phyloP scores from a whole-genome alignment of 1,140 invertebrate species.

The Drosophila bipectinata region DNA sequence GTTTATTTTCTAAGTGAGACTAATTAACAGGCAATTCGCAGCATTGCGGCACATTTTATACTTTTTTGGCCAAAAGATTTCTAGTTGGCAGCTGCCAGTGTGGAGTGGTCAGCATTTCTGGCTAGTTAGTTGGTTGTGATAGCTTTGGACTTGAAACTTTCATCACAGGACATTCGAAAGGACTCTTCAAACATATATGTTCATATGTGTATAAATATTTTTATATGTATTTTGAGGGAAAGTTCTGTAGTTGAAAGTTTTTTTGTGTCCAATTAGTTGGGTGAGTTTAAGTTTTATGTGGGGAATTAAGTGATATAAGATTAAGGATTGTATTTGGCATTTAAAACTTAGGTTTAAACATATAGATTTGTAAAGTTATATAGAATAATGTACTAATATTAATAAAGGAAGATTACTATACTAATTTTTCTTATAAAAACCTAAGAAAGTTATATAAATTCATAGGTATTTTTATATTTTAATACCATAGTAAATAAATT shows the following conservation, averaged over 20 bases:
- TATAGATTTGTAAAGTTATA: too few relatives aligned
- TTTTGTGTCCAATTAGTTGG: slow-evolving; percentile 35
- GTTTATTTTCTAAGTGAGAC: slow-evolving; percentile 84
- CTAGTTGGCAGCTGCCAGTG: not conserved
- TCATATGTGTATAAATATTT: not conserved
- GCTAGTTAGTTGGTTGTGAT: slow-evolving; percentile 67
- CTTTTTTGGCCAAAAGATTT: slow-evolving; percentile 32
- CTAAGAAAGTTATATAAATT: too few relatives aligned
- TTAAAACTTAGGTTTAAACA: too few relatives aligned
- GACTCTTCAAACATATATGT: slow-evolving; percentile 10
- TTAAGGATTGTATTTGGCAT: not conserved
- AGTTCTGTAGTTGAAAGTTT: slow-evolving; percentile 18
- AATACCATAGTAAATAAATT: not conserved
- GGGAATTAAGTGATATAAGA: slow-evolving; percentile 7
- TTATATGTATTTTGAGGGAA: not conserved
- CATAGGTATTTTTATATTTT: not conserved
- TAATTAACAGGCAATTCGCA: slow-evolving; percentile 83
- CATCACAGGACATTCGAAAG: slow-evolving; percentile 9
- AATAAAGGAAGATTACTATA: too few relatives aligned
- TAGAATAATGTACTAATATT: too few relatives aligned
- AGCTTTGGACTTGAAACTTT: slow-evolving; percentile 47
- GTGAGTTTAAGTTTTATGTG: not conserved
- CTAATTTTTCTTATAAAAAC: not conserved
- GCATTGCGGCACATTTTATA: slow-evolving; percentile 71
- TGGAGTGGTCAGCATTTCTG: slow-evolving; percentile 65